A percentile compares a stretch with the other conserved stretches of the same genome.
Conservation (phyloP, 2,113 vertebrate species). For the Labrus mixtus region DNA sequence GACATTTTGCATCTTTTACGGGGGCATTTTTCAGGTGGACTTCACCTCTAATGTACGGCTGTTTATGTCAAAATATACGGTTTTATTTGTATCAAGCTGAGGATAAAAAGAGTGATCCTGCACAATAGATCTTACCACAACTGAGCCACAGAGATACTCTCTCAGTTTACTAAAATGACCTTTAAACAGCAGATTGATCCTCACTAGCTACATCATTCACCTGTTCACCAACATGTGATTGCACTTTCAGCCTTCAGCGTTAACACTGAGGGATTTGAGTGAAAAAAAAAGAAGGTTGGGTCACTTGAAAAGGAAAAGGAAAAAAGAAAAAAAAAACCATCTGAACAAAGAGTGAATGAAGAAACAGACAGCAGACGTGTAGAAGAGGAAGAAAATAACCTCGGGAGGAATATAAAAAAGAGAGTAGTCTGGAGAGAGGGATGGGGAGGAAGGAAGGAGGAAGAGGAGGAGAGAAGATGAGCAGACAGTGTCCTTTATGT, state of each 20-base stretch:
- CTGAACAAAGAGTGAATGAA: slow-evolving; percentile 71
- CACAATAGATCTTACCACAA: background rate
- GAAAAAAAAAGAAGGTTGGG: slow-evolving; percentile 42
- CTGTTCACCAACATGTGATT: slow-evolving; percentile 37
- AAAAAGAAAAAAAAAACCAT: slow-evolving; percentile 33
- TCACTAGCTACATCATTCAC: slow-evolving; percentile 15
- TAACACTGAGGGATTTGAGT: slow-evolving; percentile 13
- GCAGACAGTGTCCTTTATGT: slow-evolving; percentile 79
- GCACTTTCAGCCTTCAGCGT: slow-evolving; percentile 41
- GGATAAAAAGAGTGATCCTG: background rate
- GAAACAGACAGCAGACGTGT: slow-evolving; percentile 82
- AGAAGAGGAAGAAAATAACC: slow-evolving; percentile 76
- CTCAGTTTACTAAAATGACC: background rate
- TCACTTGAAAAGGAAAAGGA: slow-evolving; percentile 38
- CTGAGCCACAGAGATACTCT: background rate
- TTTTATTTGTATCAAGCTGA: background rate
- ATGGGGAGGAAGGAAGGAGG: slow-evolving; percentile 73
- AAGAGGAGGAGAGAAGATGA: slow-evolving; percentile 76
- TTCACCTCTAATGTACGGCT: background rate
- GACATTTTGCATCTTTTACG: background rate
- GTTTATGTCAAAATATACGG: background rate
- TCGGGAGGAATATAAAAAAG: slow-evolving; percentile 78
- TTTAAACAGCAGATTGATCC: background rate
- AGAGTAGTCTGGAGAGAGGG: slow-evolving; percentile 73
- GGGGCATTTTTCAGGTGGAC: background rate